Evolutionary conservation across 2,113 vertebrate species (phyloP).

Genomic region (Urocolius indicus): DNA sequence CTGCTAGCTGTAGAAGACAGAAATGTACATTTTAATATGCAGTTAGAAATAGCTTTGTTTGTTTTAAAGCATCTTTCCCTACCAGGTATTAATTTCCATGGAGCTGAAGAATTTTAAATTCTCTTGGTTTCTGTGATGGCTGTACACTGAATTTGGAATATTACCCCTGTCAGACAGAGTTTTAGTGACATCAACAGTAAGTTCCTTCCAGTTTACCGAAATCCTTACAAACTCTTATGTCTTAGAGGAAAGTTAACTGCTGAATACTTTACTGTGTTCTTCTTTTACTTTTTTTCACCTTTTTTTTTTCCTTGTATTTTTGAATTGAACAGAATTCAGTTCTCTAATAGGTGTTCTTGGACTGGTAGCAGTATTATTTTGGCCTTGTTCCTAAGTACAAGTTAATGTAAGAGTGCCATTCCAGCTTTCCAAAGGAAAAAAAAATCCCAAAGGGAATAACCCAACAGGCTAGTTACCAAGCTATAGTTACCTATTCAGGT

Average conservation of each 20-base stretch:
- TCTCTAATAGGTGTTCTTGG: background rate
- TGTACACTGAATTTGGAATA: background rate
- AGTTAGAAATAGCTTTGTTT: conserved; percentile 22
- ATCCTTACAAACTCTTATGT: background rate
- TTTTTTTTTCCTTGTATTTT: background rate
- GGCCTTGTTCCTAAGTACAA: background rate
- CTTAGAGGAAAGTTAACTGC: background rate
- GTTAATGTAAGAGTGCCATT: background rate
- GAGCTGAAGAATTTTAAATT: conserved; percentile 40
- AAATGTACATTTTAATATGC: background rate
- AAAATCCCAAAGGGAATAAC: background rate
- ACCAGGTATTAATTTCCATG: conserved; percentile 67
- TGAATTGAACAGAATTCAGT: background rate
- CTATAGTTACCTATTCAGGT: background rate
- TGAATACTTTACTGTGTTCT: background rate
- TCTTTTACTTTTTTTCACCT: background rate
- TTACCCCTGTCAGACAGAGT: background rate
- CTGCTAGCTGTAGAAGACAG: background rate
- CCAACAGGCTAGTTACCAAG: background rate
- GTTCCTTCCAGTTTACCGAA: background rate
- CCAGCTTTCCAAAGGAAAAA: background rate
- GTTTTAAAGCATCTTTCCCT: conserved; percentile 24
- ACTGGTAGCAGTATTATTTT: background rate
- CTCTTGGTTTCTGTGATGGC: conserved; percentile 6
- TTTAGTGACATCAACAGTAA: conserved; percentile 28